Evolutionary conservation across 2,797 vertebrate species (phyloP).

Genomic region (Melanotaenia pygmaea): DNA sequence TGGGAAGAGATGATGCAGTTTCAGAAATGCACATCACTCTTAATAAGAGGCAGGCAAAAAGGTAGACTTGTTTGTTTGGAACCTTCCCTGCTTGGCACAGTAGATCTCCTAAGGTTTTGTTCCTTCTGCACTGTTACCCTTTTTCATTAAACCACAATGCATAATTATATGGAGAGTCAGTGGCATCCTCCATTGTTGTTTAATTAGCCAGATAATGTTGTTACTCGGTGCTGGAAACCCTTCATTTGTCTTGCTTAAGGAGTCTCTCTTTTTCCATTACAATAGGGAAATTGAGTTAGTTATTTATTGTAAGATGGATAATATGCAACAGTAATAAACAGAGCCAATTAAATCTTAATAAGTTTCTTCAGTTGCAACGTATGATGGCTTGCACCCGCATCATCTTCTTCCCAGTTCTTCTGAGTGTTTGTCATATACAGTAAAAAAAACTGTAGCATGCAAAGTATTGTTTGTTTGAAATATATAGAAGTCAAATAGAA

Average conservation of each 20-base stretch:
- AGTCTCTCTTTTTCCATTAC: slow-evolving; percentile 77
- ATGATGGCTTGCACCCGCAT: slow-evolving; percentile 52
- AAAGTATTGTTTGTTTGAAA: slow-evolving; percentile 63
- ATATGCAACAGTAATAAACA: slow-evolving; percentile 62
- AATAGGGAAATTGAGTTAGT: slow-evolving; percentile 79
- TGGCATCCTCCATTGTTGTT: slow-evolving; percentile 84
- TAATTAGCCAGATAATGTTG: slow-evolving; percentile 88
- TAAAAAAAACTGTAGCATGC: slow-evolving; percentile 4
- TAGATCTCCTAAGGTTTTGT: slow-evolving; percentile 54
- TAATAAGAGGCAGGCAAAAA: slow-evolving; percentile 55
- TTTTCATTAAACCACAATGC: slow-evolving; percentile 80
- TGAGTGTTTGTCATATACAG: slow-evolving; percentile 16
- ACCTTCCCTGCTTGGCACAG: slow-evolving; percentile 22
- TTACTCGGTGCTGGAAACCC: slow-evolving; percentile 83
- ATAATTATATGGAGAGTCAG: slow-evolving; percentile 76
- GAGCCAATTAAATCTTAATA: slow-evolving; percentile 82
- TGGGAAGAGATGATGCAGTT: slow-evolving; percentile 53
- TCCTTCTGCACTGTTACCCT: slow-evolving; percentile 81
- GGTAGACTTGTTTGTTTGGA: slow-evolving; percentile 53
- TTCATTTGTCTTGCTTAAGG: slow-evolving; percentile 88
- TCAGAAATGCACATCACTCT: slow-evolving; percentile 52
- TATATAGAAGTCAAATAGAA: slow-evolving; percentile 51
- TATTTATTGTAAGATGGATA: slow-evolving; percentile 81
- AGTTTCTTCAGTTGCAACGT: slow-evolving; percentile 62
- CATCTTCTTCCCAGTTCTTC: slow-evolving; percentile 28